These are phyloP conservation scores for Anthoptus insignis DNA, from an alignment of 2,888 invertebrate genomes.

Conservation along the genomic window DNA sequence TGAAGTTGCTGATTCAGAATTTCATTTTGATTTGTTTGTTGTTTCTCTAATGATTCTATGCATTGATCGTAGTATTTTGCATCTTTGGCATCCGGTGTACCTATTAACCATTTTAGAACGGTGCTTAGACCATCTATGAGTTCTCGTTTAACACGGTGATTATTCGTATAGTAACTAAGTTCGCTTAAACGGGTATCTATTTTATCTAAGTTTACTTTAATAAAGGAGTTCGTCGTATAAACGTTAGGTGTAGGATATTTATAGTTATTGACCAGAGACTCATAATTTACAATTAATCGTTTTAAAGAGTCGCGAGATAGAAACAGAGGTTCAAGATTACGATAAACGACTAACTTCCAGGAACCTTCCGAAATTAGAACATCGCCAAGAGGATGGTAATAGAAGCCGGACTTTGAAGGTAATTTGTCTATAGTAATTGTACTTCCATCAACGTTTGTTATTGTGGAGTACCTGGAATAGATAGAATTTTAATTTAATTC, in stretches of 20 bases:
- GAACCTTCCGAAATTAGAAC: background rate
- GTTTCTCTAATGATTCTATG: slow-evolving; percentile 10
- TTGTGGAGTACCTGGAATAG: background rate
- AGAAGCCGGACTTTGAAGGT: background rate
- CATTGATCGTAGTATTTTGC: slow-evolving; percentile 6
- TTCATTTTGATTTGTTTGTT: background rate
- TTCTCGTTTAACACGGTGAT: slow-evolving; percentile 15
- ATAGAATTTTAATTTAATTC: slow-evolving; percentile 10
- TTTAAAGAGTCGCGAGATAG: background rate
- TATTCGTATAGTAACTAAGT: background rate
- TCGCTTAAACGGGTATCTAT: background rate
- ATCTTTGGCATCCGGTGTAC: background rate
- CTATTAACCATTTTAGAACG: background rate
- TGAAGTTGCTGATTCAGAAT: slow-evolving; percentile 1
- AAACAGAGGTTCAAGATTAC: background rate
- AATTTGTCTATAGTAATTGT: background rate
- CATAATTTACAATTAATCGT: background rate
- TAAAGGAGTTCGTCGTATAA: background rate
- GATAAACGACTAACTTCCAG: background rate
- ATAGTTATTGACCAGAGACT: background rate
- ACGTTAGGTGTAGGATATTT: background rate
- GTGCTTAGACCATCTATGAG: background rate
- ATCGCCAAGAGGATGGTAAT: background rate
- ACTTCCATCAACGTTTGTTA: background rate
- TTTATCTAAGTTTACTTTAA: background rate